A percentile compares a stretch with the other conserved stretches of the same genome.
Conservation (phyloP, 2,888 invertebrate species). For the Chaitophorus viminalis region DNA sequence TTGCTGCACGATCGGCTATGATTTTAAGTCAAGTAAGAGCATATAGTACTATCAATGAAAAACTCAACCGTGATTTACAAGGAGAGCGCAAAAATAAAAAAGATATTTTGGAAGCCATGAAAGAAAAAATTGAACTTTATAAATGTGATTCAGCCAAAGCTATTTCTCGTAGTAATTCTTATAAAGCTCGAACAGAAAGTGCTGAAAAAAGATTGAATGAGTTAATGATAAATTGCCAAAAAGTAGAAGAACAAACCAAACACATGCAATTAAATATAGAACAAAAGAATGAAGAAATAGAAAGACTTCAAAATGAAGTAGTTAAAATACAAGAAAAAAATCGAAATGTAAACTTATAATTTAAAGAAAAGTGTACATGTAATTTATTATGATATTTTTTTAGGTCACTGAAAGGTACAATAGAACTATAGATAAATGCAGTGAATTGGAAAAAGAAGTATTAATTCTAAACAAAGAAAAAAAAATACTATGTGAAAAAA, state of each 20-base stretch:
- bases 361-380: conserved; percentile 1
- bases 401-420: conserved; percentile 41
- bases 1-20: conserved; percentile 57
- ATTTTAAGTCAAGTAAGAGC: conserved; percentile 56
- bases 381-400: conserved; percentile 5
- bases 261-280: conserved; percentile 29
- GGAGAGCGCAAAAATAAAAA: conserved; percentile 48
- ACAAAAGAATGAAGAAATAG: conserved; percentile 50
- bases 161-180: conserved; percentile 46
- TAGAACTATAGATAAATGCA: conserved; percentile 38
- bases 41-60: conserved; percentile 58
- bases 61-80: conserved; percentile 45
- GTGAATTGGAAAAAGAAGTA: conserved; percentile 49
- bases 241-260: conserved; percentile 44
- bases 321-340: conserved; percentile 34
- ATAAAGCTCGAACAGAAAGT: conserved; percentile 45
- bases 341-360: conserved; percentile 36
- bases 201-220: conserved; percentile 51
- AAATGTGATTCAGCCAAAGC: conserved; percentile 48
- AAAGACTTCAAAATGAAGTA: conserved; percentile 42
- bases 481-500: conserved; percentile 32
- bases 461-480: conserved; percentile 43
- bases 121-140: conserved; percentile 58
- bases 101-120: conserved; percentile 42
- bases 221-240: conserved; percentile 36